Conservation (phyloP, 1,140 invertebrate genomes). For the Tyrophagus putrescentiae region DNA sequence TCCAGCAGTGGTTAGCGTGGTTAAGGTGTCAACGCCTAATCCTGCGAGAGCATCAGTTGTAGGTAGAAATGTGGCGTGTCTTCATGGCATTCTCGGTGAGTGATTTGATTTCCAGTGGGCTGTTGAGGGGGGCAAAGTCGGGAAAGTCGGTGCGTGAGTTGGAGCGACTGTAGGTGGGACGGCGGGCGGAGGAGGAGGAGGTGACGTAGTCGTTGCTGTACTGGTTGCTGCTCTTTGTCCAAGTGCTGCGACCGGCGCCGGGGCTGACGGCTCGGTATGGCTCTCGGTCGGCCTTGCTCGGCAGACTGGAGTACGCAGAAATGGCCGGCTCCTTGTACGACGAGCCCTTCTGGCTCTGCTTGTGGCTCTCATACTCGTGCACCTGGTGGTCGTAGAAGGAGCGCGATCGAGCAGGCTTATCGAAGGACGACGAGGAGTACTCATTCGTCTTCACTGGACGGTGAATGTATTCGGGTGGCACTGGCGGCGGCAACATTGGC, state of each 20-base stretch:
- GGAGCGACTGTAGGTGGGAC: not conserved
- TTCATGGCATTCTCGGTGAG: slow-evolving; percentile 12
- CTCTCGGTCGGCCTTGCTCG: not conserved
- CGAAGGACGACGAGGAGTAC: not conserved
- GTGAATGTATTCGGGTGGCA: slow-evolving; percentile 16
- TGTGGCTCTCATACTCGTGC: slow-evolving; percentile 2
- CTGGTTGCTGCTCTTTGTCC: slow-evolving; percentile 4
- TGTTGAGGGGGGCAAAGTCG: slow-evolving; percentile 7
- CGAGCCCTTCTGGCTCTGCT: not conserved
- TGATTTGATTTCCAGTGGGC: slow-evolving; percentile 15
- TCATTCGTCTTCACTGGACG: not conserved
- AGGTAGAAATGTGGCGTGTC: slow-evolving; percentile 1
- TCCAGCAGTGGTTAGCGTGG: no score
- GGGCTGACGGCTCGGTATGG: not conserved
- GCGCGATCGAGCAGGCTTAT: slow-evolving; percentile 7
- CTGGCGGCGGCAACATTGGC: not conserved
- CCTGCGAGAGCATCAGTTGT: no score
- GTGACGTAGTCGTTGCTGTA: not conserved
- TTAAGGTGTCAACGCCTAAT: no score
- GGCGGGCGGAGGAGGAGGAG: not conserved
- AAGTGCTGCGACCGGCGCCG: not conserved
- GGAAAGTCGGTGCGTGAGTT: slow-evolving; percentile 14
- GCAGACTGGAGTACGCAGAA: not conserved
- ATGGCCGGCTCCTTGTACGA: not conserved
- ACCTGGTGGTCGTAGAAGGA: slow-evolving; percentile 10